These are phyloP conservation scores for Caenorhabditis sp. DNA, from an alignment of 2,888 invertebrate genomes.

Conservation along the genomic window DNA sequence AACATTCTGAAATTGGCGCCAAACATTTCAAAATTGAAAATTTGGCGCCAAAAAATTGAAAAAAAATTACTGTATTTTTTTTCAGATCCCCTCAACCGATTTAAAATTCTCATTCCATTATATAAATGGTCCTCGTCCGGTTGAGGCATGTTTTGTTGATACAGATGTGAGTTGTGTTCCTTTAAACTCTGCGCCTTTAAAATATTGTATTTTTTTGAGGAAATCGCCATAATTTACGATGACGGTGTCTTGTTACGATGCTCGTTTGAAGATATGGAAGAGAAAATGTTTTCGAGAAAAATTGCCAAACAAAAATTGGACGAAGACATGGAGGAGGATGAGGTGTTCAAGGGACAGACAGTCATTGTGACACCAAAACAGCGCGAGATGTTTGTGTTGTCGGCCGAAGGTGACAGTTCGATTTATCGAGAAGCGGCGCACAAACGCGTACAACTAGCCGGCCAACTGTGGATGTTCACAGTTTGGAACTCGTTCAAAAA, in stretches of 20 bases:
- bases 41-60: too few species aligned
- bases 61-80: too few species aligned
- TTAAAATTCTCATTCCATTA: conserved; percentile 22
- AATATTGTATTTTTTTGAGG: too few species aligned
- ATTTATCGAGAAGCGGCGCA: conserved; percentile 44
- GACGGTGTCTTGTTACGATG: conserved; percentile 43
- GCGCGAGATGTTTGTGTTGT: conserved; percentile 49
- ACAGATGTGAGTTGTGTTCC: conserved; percentile 16
- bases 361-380: conserved; percentile 39
- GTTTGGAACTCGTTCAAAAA: conserved; percentile 50
- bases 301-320: conserved; percentile 12
- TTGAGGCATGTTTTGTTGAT: conserved; percentile 47
- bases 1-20: too few species aligned
- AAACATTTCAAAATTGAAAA: too few species aligned
- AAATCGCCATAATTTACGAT: conserved; percentile 48
- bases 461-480: conserved; percentile 45
- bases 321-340: conserved; percentile 16
- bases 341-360: conserved; percentile 38
- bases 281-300: conserved; percentile 36
- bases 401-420: conserved; percentile 40
- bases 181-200: neutral
- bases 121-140: conserved; percentile 39
- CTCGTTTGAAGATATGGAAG: conserved; percentile 30
- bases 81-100: conserved; percentile 37
- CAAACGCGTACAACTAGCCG: conserved; percentile 42